Percentiles rank a stretch among this genome's conserved stretches.
These are phyloP conservation scores for Epizoanthus stellaris DNA, from an alignment of 92 coral and sea anemone species.

Conservation along the genomic window DNA sequence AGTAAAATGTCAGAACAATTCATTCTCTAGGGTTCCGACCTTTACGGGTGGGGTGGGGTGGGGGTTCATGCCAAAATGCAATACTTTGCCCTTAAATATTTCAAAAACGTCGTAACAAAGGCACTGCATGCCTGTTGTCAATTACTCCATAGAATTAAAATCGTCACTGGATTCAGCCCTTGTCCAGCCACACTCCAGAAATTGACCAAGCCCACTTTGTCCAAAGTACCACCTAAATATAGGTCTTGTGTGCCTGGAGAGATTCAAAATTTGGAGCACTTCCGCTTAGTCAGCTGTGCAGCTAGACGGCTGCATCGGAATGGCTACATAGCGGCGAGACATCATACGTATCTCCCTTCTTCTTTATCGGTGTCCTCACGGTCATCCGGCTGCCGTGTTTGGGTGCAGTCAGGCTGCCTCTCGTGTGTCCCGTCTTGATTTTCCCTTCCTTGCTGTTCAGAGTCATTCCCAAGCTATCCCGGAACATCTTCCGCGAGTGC, in stretches of 20 bases:
- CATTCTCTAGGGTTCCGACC: too few relatives aligned
- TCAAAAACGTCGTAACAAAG: too few relatives aligned
- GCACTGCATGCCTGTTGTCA: too few relatives aligned
- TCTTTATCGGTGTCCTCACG: constrained; percentile 11
- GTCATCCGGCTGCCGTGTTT: constrained; percentile 16
- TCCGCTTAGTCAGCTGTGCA: neutral
- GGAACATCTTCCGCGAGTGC: constrained; percentile 62
- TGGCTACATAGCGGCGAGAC: constrained; percentile 28
- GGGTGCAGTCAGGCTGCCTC: neutral
- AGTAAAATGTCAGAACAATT: too few relatives aligned
- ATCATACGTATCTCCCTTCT: constrained; percentile 1
- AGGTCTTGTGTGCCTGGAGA: neutral
- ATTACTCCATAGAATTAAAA: too few relatives aligned
- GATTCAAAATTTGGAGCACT: too few relatives aligned
- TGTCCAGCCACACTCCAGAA: too few relatives aligned
- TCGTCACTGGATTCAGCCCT: too few relatives aligned
- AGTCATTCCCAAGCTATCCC: constrained; percentile 20
- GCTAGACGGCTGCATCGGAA: constrained; percentile 22
- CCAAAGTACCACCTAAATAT: neutral
- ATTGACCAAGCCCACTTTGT: too few relatives aligned
- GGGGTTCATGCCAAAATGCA: too few relatives aligned
- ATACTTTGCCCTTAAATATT: too few relatives aligned
- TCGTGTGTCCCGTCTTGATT: neutral
- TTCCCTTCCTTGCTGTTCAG: neutral
- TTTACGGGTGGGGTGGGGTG: too few relatives aligned